A percentile compares a stretch with the other conserved stretches of the same genome.
Conservation (phyloP, 1,140 invertebrate genomes). For the Aradophagus sp. region DNA sequence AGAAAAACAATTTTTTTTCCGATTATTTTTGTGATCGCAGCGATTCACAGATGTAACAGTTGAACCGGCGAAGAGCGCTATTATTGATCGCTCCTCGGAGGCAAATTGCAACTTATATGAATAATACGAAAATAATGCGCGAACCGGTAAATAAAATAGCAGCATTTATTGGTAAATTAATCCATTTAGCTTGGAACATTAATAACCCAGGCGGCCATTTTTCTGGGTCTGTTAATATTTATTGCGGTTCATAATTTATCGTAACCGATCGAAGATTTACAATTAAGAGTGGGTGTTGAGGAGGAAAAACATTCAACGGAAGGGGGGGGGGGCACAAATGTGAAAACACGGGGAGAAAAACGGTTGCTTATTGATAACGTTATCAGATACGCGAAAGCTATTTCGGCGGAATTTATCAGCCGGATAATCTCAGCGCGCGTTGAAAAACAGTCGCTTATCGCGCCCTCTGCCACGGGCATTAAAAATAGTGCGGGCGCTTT, state of each 20-base stretch:
- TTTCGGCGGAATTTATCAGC: constrained; percentile 1
- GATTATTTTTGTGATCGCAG: too few species aligned
- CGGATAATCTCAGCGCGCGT: background rate
- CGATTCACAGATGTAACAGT: too few species aligned
- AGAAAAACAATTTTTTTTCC: too few species aligned
- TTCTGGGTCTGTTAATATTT: too few species aligned
- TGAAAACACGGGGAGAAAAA: constrained; percentile 1
- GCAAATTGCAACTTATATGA: constrained; percentile 6
- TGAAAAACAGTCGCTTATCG: constrained; percentile 5
- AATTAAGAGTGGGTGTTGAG: background rate
- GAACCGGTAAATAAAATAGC: constrained; percentile 2
- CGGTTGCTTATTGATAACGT: background rate
- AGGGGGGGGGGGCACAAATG: too few species aligned
- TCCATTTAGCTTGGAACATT: too few species aligned
- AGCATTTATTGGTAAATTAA: background rate
- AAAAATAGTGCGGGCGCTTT: too few species aligned
- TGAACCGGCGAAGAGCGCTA: too few species aligned
- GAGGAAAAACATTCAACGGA: too few species aligned
- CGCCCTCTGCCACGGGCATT: too few species aligned
- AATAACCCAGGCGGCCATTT: too few species aligned
- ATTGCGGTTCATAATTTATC: background rate
- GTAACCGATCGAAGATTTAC: background rate
- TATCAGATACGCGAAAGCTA: constrained; percentile 9
- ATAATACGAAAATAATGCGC: constrained; percentile 5
- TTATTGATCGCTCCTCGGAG: constrained; percentile 2